Conservation (phyloP, 2,888 invertebrate genomes). For the Leptinotarsa tumamoca region DNA sequence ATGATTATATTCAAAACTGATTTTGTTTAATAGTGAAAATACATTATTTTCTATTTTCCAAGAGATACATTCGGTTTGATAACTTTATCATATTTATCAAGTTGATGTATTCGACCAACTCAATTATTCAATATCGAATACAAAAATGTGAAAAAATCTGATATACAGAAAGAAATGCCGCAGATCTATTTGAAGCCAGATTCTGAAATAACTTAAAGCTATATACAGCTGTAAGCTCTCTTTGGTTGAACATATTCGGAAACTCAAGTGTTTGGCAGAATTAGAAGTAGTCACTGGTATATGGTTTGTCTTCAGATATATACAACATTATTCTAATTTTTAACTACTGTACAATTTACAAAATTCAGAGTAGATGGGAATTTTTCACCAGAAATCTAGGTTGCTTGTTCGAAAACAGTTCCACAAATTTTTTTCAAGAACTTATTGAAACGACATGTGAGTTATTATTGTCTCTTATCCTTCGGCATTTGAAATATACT, state of each 20-base stretch:
- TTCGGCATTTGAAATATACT: neutral
- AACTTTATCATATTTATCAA: too few species aligned
- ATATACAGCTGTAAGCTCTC: slow-evolving; percentile 65
- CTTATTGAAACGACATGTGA: neutral
- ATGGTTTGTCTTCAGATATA: slow-evolving; percentile 23
- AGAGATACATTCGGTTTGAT: too few species aligned
- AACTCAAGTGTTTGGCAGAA: slow-evolving; percentile 30
- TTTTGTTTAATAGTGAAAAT: neutral
- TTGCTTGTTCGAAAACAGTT: neutral
- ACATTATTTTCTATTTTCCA: too few species aligned
- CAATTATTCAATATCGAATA: neutral
- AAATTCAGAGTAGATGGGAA: neutral
- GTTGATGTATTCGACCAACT: too few species aligned
- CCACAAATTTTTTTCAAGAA: neutral
- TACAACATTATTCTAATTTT: slow-evolving; percentile 6
- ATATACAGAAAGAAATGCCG: slow-evolving; percentile 47
- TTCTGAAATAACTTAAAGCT: slow-evolving; percentile 64
- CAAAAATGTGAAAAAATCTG: slow-evolving; percentile 10
- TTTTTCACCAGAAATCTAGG: too few species aligned
- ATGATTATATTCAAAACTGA: neutral
- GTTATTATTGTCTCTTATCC: neutral
- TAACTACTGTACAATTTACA: slow-evolving; percentile 34
- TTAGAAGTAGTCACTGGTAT: slow-evolving; percentile 34
- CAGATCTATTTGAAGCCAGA: slow-evolving; percentile 52
- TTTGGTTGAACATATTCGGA: slow-evolving; percentile 57